Base-by-base conservation (phyloP, 2,797 vertebrate genomes). In the Gouania willdenowi region DNA sequence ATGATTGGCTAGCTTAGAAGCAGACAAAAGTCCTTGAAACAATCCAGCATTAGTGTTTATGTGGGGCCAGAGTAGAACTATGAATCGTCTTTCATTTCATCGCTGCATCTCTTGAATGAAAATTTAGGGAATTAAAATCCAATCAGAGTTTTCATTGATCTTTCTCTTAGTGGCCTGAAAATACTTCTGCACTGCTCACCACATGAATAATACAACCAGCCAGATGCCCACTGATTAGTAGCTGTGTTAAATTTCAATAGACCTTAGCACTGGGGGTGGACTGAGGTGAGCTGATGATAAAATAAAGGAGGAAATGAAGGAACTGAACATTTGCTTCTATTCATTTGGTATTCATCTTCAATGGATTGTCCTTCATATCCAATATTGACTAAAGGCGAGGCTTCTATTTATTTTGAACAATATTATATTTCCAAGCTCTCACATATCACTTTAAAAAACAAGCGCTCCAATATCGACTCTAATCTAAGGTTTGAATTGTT, bases 171-270 rank as follows among this genome's bases (percentile, higher is more conserved):
- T 33, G 37, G 59, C 40, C 63, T 40, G 40, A 48, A 31, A 38
- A 46, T 37, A 49, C 26, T 24, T 32, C 38, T 17, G 6, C 4
- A 1, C 24, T 9, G 38, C 42, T 55, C 45, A 9, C 5, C 11
- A 28, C 5, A 11, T 52, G 61, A 70, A 37, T 28, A 37, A 48
- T 53, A 48, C 43, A 72, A 54, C 46, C 44, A 50, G 56, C 38
- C 28, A 50, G 57, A 64, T 51, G 48, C 39, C 21, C 37, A 16
- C 54, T 40, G 66, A 69, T 61, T 62, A 60, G 66, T 19, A 40
- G 63, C 26, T 2, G 16, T 57, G 59, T 45, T 58, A n/a, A 37
- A 77, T 84, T 86, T 87, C 77, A 59, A 86, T 84, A 80, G 48
- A 48, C 64, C 65, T 79, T 70, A 72, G 65, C 42, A 51, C 75